Percentiles rank a stretch among this genome's conserved stretches.
These are phyloP conservation scores for Bos taurus DNA, from an alignment of 2,113 vertebrate genomes.

Conservation along the genomic window ARS-UCD2.0 NC_037338.1:103491501-103492000, in stretches of 20 bases:
- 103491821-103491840: constrained; percentile 67
- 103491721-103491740: neutral
- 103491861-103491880: constrained; percentile 75
- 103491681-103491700: neutral
- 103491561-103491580: neutral
- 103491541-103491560: accelerated
- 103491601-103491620: neutral
- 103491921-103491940: constrained; percentile 50
- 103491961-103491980: accelerated
- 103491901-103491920: constrained; percentile 62
- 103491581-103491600: neutral
- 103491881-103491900: constrained; percentile 71
- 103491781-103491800: neutral
- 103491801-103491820: constrained; percentile 37
- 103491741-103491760: neutral
- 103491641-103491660: neutral
- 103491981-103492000: neutral
- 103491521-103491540: accelerated
- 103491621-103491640: accelerated
- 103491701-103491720: accelerated
- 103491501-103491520: too few species aligned
- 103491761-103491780: neutral
- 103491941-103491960: neutral
- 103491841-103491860: constrained; percentile 68
- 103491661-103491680: accelerated